These are phyloP conservation scores for Andrena marginata DNA, from an alignment of 2,888 invertebrate species.

Conservation along the genomic window DNA sequence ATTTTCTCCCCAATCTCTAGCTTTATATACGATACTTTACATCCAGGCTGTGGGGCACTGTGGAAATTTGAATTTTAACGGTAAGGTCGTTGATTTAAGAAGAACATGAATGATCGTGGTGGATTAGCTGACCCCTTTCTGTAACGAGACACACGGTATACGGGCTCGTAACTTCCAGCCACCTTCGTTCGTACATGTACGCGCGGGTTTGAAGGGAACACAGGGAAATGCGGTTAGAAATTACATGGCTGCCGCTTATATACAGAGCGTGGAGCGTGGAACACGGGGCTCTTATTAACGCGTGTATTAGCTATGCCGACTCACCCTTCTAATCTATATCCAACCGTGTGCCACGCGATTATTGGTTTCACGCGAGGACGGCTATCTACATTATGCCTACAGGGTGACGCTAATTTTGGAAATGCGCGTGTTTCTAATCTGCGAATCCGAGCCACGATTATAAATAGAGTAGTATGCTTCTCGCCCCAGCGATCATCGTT, in stretches of 20 bases:
- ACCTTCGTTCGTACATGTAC: constrained; percentile 69
- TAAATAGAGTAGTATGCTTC: constrained; percentile 46
- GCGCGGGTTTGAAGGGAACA: constrained; percentile 73
- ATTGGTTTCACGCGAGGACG: constrained; percentile 82
- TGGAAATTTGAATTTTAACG: not conserved
- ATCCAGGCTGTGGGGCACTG: too few species aligned
- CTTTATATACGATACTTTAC: too few species aligned
- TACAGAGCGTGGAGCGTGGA: constrained; percentile 70
- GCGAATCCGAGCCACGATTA: constrained; percentile 55
- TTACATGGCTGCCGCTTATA: constrained; percentile 78
- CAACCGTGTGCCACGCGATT: constrained; percentile 79
- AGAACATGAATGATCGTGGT: not conserved
- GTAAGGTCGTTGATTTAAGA: too few species aligned
- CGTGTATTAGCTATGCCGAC: constrained; percentile 81
- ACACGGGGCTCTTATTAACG: constrained; percentile 81
- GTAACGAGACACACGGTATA: constrained; percentile 67
- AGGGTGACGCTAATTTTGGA: constrained; percentile 72
- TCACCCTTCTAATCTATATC: constrained; percentile 82
- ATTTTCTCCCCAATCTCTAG: too few species aligned
- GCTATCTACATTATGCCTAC: constrained; percentile 80
- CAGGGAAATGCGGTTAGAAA: constrained; percentile 80
- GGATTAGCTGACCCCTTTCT: constrained; percentile 42
- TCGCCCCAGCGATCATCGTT: not conserved
- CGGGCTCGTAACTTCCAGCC: constrained; percentile 71
- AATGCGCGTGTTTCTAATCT: constrained; percentile 69